Conservation (phyloP, 2,888 invertebrate species). For the Perithous albicinctus region DNA sequence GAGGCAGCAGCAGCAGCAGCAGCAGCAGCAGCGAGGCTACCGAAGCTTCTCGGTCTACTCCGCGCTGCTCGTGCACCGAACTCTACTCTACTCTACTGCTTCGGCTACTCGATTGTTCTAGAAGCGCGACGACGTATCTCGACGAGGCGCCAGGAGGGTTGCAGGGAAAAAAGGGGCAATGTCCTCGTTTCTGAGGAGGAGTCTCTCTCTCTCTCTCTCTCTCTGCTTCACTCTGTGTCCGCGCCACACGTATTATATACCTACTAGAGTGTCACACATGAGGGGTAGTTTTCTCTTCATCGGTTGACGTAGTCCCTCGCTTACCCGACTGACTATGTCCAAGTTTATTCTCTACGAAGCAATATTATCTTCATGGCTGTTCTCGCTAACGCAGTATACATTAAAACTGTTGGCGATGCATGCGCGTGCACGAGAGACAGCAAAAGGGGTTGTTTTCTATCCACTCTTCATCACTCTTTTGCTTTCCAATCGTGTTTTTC, state of each 20-base stretch:
- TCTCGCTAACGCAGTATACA: slow-evolving; percentile 41
- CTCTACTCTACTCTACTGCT: slow-evolving; percentile 69
- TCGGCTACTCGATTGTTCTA: slow-evolving; percentile 79
- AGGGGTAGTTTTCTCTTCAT: slow-evolving; percentile 48
- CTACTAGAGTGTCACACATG: slow-evolving; percentile 1
- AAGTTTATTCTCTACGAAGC: slow-evolving; percentile 52
- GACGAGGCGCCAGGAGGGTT: slow-evolving; percentile 54
- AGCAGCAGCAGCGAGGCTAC: slow-evolving; percentile 17
- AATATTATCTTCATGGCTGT: slow-evolving; percentile 52
- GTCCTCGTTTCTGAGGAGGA: slow-evolving; percentile 76
- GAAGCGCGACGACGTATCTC: slow-evolving; percentile 76
- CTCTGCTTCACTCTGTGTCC: no score
- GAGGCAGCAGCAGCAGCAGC: slow-evolving; percentile 28
- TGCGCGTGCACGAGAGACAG: not conserved
- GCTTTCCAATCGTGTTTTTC: not conserved
- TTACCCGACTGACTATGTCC: slow-evolving; percentile 39
- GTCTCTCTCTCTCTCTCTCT: no score
- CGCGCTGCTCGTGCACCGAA: slow-evolving; percentile 75
- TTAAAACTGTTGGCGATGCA: not conserved
- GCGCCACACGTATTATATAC: slow-evolving; percentile 8
- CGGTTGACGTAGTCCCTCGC: slow-evolving; percentile 24
- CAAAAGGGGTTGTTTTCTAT: slow-evolving; percentile 15
- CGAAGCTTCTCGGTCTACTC: slow-evolving; percentile 56
- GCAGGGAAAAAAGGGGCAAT: slow-evolving; percentile 73
- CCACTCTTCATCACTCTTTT: slow-evolving; percentile 11